Base-by-base conservation (phyloP, 2,888 invertebrate genomes). In the Protophormia terraenovae region DNA sequence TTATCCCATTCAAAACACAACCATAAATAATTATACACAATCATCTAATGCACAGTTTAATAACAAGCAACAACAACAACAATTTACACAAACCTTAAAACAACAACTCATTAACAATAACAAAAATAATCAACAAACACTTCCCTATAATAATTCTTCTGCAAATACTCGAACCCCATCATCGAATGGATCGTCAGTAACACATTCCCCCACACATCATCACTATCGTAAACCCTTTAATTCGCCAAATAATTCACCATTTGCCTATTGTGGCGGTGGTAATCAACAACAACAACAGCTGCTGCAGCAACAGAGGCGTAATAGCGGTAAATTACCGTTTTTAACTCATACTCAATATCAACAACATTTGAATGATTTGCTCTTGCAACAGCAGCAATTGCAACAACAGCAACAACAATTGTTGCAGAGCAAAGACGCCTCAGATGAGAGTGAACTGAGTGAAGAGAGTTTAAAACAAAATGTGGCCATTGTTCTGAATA, bases 401-500 rank as follows among this genome's bases (percentile, higher is more conserved):
- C 89, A 89, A 84, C 89, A 91, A 78, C 91, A 90, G 32, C 89
- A 88, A 79, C 89, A 88, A 73, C 90, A 91, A 58, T 77, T 89
- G 84, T 87, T 89, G 62, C 82, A 79, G 29, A 82, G 64, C 53
- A 88, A 84, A 76, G 84, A 87, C 82, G 87, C 80, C 12, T 69
- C 85, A 62, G 76, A 85, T 58, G 88, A 88, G 60, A 91, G 90
- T 80, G 92, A 93, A 90, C 87, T 93, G 90, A 93, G 92, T 88
- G 93, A 93, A 86, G 93, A 93, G 89, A 92, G 92, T 84, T 90
- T 93, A 64, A 93, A 93, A 85, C 92, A 91, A 87, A 93, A 93
- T 92, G 93, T 93, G 86, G 92, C 92, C 84, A 93, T 93, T 88
- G 93, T 93, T 77, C 87, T 93, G 77, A 93, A 90, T 88, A 93